phyloP scores from a whole-genome alignment of 2,888 invertebrate species.

The Andrena praecox region DNA sequence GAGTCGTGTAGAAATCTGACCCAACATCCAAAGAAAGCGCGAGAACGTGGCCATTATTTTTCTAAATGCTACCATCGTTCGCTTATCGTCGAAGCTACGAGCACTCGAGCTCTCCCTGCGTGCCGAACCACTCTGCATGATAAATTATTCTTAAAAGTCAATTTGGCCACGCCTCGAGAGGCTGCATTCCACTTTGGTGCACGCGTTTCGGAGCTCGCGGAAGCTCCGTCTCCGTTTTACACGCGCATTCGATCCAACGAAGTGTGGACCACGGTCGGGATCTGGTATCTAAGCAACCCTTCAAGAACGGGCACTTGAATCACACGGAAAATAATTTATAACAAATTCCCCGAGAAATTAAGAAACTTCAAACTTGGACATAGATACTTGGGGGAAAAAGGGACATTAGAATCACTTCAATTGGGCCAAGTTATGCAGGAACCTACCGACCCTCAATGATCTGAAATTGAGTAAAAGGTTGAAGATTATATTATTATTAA shows the following conservation, averaged over 20 bases:
- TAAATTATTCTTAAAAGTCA: conserved; percentile 32
- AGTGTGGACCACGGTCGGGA: too few relatives aligned
- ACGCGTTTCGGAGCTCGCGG: conserved; percentile 5
- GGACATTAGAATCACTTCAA: too few relatives aligned
- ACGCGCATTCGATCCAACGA: not conserved
- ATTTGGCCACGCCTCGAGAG: conserved; percentile 20
- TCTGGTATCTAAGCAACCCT: too few relatives aligned
- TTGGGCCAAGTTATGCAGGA: too few relatives aligned
- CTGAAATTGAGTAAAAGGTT: too few relatives aligned
- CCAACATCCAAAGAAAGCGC: not conserved
- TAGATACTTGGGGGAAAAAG: too few relatives aligned
- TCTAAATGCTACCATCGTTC: conserved; percentile 18
- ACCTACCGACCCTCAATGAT: too few relatives aligned
- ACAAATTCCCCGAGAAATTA: too few relatives aligned
- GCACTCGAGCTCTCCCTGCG: not conserved
- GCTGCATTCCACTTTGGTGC: not conserved
- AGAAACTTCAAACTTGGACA: too few relatives aligned
- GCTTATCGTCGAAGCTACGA: not conserved
- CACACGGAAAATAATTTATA: too few relatives aligned
- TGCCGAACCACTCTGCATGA: not conserved
- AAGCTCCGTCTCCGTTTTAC: not conserved
- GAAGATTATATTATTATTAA: too few relatives aligned
- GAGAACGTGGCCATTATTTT: conserved; percentile 22
- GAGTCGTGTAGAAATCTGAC: not conserved
- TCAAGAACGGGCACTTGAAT: too few relatives aligned